phyloP scores from a whole-genome alignment of 2,113 vertebrate species.

The Gambusia affinis region DNA sequence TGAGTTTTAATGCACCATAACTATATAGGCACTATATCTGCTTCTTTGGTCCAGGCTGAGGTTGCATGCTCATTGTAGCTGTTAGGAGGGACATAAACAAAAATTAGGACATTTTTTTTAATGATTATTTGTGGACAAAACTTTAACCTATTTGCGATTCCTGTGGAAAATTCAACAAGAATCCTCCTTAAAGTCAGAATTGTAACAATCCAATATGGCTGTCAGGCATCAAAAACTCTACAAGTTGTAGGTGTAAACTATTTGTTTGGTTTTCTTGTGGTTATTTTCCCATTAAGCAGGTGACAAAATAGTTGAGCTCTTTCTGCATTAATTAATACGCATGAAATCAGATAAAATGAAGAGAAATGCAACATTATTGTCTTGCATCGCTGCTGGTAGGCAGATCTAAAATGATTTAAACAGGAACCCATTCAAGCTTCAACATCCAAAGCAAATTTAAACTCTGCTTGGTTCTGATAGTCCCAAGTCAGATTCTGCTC shows the following conservation, averaged over 20 bases:
- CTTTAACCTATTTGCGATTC: background rate
- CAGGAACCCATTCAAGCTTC: too few species aligned
- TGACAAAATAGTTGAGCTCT: background rate
- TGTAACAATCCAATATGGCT: background rate
- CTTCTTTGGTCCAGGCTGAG: background rate
- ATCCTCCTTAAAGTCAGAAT: background rate
- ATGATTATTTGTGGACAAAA: background rate
- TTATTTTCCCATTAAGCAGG: background rate
- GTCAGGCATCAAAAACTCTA: background rate
- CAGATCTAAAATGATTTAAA: background rate
- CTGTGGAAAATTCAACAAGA: background rate
- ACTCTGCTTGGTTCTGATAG: background rate
- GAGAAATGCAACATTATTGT: background rate
- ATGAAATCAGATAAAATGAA: background rate
- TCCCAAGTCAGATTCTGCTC: background rate
- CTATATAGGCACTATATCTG: background rate
- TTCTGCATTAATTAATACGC: background rate
- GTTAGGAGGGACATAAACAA: background rate
- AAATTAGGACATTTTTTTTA: background rate
- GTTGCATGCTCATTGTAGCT: background rate
- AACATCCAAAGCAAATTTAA: background rate
- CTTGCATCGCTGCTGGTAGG: background rate
- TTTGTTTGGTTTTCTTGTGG: background rate
- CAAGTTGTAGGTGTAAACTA: background rate
- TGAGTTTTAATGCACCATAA: background rate